These are phyloP conservation scores for Diuraphis noxia DNA, from an alignment of 1,140 invertebrate species.

Conservation along the genomic window DNA sequence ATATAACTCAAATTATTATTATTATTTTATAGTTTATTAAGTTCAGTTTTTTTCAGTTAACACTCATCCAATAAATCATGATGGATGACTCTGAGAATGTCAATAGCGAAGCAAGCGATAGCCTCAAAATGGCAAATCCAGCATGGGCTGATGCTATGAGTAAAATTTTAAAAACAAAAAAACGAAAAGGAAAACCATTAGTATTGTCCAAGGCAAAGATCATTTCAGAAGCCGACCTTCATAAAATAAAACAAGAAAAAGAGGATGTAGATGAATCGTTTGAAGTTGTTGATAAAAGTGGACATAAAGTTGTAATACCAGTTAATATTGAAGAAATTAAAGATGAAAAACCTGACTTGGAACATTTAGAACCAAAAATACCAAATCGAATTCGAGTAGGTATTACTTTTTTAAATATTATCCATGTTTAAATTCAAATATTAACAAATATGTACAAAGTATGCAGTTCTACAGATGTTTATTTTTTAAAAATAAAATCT, in stretches of 20 bases:
- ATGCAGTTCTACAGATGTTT: too few species aligned
- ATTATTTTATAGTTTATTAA: too few species aligned
- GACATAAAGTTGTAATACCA: background rate
- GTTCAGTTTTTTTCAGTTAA: background rate
- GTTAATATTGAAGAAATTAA: constrained; percentile 58
- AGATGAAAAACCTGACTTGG: constrained; percentile 56
- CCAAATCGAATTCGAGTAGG: constrained; percentile 54
- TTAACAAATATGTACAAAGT: too few species aligned
- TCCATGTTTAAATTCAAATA: background rate
- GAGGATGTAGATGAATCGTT: constrained; percentile 46
- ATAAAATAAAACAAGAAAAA: constrained; percentile 54
- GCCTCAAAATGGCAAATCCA: constrained; percentile 59
- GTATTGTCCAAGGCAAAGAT: constrained; percentile 71
- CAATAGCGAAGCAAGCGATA: background rate
- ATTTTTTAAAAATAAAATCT: too few species aligned
- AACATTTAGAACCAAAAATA: constrained; percentile 55
- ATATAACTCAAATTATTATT: too few species aligned
- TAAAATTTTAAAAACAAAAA: constrained; percentile 59
- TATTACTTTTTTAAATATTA: background rate
- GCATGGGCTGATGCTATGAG: constrained; percentile 74
- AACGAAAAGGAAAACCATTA: constrained; percentile 56
- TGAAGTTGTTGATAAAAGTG: constrained; percentile 48
- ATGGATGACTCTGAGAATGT: background rate
- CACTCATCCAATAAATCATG: background rate
- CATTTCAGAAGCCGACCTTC: constrained; percentile 62